Conservation (phyloP, 2,113 vertebrate species). For the Eidolon helvum region DNA sequence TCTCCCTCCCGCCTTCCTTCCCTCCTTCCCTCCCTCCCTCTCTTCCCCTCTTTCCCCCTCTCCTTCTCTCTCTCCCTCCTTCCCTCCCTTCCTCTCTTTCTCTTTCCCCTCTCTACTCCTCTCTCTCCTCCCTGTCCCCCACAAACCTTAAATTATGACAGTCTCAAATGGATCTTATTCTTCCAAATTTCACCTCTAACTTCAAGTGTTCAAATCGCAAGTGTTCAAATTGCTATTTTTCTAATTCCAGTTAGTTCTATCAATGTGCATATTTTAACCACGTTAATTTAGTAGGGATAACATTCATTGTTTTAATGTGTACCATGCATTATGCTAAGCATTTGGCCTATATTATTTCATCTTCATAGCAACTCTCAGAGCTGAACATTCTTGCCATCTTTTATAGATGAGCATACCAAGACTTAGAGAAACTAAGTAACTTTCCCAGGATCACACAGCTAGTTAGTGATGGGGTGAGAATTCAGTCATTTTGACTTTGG, state of each 20-base stretch:
- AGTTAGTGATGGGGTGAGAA: background rate
- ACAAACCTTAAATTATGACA: background rate
- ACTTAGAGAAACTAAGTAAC: background rate
- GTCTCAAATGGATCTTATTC: background rate
- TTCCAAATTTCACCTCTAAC: background rate
- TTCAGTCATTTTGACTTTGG: background rate
- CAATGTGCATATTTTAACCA: background rate
- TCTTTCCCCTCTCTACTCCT: too few relatives aligned
- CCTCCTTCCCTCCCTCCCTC: too few relatives aligned
- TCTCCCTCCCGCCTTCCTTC: too few relatives aligned
- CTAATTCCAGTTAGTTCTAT: background rate
- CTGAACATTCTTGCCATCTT: background rate
- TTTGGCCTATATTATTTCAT: background rate
- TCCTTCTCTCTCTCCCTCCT: too few relatives aligned
- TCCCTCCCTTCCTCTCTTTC: too few relatives aligned
- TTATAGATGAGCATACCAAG: background rate
- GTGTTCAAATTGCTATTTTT: background rate
- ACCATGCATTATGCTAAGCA: background rate
- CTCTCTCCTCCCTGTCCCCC: too few relatives aligned
- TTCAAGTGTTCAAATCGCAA: too few relatives aligned
- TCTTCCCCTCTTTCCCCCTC: too few relatives aligned
- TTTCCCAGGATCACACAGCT: background rate
- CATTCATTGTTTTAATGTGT: background rate
- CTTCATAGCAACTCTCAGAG: background rate
- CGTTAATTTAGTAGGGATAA: background rate